Evolutionary conservation across 2,888 invertebrate genomes (phyloP).

Genomic region (Oligia strigilis): DNA sequence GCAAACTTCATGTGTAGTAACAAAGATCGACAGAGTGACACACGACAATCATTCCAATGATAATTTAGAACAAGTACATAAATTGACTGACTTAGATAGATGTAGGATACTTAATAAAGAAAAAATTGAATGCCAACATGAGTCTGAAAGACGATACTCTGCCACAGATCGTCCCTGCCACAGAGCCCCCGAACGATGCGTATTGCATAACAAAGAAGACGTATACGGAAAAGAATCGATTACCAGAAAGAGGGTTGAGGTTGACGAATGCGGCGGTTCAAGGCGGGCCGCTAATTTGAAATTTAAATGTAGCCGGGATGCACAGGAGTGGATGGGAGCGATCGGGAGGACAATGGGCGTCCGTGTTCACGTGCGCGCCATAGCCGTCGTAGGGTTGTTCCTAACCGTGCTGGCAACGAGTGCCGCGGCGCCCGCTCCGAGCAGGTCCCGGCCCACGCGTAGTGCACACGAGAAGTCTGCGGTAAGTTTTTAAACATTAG

Average conservation of each 20-base stretch:
- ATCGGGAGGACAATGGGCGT: slow-evolving; percentile 83
- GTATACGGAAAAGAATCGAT: slow-evolving; percentile 84
- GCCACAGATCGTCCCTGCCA: slow-evolving; percentile 64
- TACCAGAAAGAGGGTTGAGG: slow-evolving; percentile 81
- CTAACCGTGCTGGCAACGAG: slow-evolving; percentile 80
- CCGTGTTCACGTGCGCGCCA: slow-evolving; percentile 78
- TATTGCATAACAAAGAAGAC: slow-evolving; percentile 81
- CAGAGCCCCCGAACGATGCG: slow-evolving; percentile 72
- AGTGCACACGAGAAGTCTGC: slow-evolving; percentile 78
- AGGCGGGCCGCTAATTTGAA: slow-evolving; percentile 84
- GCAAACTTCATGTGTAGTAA: slow-evolving; percentile 69
- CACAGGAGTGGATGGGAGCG: slow-evolving; percentile 78
- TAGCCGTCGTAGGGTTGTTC: slow-evolving; percentile 79
- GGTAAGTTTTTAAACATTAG: slow-evolving; percentile 77
- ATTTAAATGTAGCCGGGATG: slow-evolving; percentile 83
- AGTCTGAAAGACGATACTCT: slow-evolving; percentile 77
- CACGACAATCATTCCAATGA: slow-evolving; percentile 84
- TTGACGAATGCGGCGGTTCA: slow-evolving; percentile 80
- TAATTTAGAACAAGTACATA: slow-evolving; percentile 79
- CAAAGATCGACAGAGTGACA: slow-evolving; percentile 74
- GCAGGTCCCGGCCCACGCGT: slow-evolving; percentile 75
- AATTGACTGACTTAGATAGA: slow-evolving; percentile 87
- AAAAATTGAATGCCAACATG: slow-evolving; percentile 76
- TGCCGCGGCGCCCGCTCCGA: slow-evolving; percentile 83
- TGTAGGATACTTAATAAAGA: slow-evolving; percentile 79